These are phyloP conservation scores for Dynastes maya DNA, from an alignment of 2,888 invertebrate genomes.

Conservation along the genomic window DNA sequence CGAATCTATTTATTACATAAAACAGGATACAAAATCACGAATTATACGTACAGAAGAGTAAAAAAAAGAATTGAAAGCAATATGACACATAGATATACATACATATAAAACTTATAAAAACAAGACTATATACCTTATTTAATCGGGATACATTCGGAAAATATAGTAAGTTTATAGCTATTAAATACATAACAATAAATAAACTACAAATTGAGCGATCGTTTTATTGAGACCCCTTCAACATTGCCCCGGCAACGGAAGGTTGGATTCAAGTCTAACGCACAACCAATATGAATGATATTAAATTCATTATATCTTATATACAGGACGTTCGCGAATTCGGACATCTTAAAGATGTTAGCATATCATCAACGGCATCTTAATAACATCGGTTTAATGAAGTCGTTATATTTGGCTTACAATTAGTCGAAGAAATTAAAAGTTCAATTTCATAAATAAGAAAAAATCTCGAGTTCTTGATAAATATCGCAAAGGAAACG, in stretches of 20 bases:
- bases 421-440: constrained; percentile 18
- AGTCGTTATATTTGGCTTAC: constrained; percentile 16
- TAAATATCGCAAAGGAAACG: not conserved
- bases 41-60: not conserved
- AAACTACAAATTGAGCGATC: constrained; percentile 25
- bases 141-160: not conserved
- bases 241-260: too few relatives aligned
- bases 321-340: constrained; percentile 24
- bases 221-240: not conserved
- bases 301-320: constrained; percentile 18
- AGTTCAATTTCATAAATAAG: constrained; percentile 1
- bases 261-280: constrained; percentile 20
- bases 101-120: constrained; percentile 4
- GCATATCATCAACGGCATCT: not conserved
- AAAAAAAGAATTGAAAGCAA: not conserved
- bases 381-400: not conserved
- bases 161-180: not conserved
- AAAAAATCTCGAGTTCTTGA: not conserved
- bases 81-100: constrained; percentile 21
- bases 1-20: constrained; percentile 16
- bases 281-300: constrained; percentile 30
- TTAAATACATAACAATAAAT: not conserved
- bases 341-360: not conserved
- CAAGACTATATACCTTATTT: not conserved
- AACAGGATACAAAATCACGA: constrained; percentile 16